Base-by-base conservation (phyloP, 53 echinoderm and acorn worm genomes). In the Patiria pectinifera region DNA sequence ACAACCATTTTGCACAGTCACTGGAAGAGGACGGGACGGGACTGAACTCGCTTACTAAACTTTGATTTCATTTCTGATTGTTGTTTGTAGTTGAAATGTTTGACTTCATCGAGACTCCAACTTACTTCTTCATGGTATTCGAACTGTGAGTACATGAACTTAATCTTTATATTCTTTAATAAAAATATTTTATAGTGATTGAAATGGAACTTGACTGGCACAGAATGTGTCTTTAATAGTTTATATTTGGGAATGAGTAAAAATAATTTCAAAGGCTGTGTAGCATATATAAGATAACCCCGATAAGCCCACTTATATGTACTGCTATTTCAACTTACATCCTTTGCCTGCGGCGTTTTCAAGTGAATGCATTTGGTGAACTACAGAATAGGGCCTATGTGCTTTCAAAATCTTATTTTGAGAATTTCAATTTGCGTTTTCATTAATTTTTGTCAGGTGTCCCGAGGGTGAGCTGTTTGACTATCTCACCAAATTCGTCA, bases 391-490 rank as follows among this genome's bases (percentile, higher is more conserved):
- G n/a, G n/a, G n/a, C n/a, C n/a, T n/a, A 6, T 18, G 3, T 66
- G 4, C 66, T 66, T 66, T 66, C 15, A 16, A 3, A 14, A 3
- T 66, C 13, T 49, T 48, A 19, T 58, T 18, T 77, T 87, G 59
- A 48, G 59, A 44, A 23, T 75, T 87, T 58, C 19, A 16, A 16
- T 35, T 45, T 21, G 6, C 83, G 49, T 48, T 89, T 80, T 80
- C n/a, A 2, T 89, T 80, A 1, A 35, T 10, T 44, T 16, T 66
- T 2, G 48, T 78, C 92, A 99, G 99, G 94, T 99, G 99, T 94
- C 93, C 94, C 59, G 95, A 90, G 22, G 99, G 99, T 25, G 99
- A 99, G 62, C 92, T 99, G 3, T 99, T 99, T 93, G 99, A 99
- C 88, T 96, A 99, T 80, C 95, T 99, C 78, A 99, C 96, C 47